These are phyloP conservation scores for Sepiola atlantica DNA, from an alignment of 2,888 invertebrate species.

Conservation along the genomic window DNA sequence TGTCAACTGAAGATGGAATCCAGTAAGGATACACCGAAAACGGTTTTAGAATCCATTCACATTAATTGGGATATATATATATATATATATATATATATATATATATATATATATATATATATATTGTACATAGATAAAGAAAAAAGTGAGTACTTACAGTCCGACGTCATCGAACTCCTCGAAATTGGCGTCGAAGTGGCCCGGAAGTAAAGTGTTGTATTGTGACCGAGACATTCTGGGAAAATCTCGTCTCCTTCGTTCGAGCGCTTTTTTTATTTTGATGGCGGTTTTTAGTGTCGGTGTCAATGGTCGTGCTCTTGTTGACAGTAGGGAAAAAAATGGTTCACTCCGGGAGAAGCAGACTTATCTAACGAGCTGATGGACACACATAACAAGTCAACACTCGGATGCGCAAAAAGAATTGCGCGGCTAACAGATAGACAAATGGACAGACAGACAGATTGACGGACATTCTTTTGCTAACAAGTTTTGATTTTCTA, in stretches of 20 bases:
- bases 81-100: conserved; percentile 39
- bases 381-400: background rate
- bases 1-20: too few species aligned
- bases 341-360: background rate
- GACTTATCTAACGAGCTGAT: background rate
- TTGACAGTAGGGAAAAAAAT: background rate
- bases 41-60: too few species aligned
- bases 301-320: background rate
- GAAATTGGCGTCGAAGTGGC: conserved; percentile 54
- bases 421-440: background rate
- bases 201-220: conserved; percentile 44
- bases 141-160: conserved; percentile 48
- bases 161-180: conserved; percentile 53
- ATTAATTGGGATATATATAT: background rate
- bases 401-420: background rate
- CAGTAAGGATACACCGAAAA: too few species aligned
- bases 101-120: conserved; percentile 24
- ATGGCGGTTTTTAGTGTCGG: background rate
- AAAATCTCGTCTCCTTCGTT: conserved; percentile 40
- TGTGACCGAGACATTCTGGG: conserved; percentile 39
- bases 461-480: background rate
- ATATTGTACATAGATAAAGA: too few species aligned
- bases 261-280: background rate
- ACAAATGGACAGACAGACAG: background rate
- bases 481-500: background rate